These are phyloP conservation scores for Hybos culiciformis DNA, from an alignment of 2,888 invertebrate genomes.

Conservation along the genomic window DNA sequence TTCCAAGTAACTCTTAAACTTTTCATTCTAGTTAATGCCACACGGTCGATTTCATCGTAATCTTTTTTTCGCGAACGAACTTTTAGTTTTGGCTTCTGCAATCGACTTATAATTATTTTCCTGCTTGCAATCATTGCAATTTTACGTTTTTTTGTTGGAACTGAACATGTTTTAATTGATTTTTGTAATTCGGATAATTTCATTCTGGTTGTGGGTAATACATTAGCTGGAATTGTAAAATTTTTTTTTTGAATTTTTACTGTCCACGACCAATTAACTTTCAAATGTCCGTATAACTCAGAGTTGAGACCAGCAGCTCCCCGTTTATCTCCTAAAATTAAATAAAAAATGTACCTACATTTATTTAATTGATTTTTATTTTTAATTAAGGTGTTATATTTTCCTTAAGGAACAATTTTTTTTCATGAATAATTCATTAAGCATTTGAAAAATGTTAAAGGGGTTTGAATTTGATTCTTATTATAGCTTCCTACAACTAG, in stretches of 20 bases:
- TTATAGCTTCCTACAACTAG: too few species aligned
- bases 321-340: not conserved
- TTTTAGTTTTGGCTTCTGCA: slow-evolving; percentile 8
- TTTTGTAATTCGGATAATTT: not conserved
- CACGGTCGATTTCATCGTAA: slow-evolving; percentile 50
- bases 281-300: slow-evolving; percentile 48
- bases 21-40: slow-evolving; percentile 47
- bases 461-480: too few species aligned
- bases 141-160: slow-evolving; percentile 1
- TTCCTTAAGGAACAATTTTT: too few species aligned
- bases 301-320: slow-evolving; percentile 65
- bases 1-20: slow-evolving; percentile 50
- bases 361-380: too few species aligned
- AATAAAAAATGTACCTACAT: too few species aligned
- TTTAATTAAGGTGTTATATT: too few species aligned
- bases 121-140: slow-evolving; percentile 1
- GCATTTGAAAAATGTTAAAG: too few species aligned
- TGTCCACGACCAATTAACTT: slow-evolving; percentile 48
- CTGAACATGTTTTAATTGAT: not conserved
- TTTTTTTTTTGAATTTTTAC: slow-evolving; percentile 5
- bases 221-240: not conserved
- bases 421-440: too few species aligned
- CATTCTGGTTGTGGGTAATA: too few species aligned
- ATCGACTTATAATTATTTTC: slow-evolving; percentile 9
- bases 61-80: slow-evolving; percentile 4